Evolutionary conservation across 2,113 vertebrate genomes (phyloP).

Genomic region (Nesoenas mayeri): DNA sequence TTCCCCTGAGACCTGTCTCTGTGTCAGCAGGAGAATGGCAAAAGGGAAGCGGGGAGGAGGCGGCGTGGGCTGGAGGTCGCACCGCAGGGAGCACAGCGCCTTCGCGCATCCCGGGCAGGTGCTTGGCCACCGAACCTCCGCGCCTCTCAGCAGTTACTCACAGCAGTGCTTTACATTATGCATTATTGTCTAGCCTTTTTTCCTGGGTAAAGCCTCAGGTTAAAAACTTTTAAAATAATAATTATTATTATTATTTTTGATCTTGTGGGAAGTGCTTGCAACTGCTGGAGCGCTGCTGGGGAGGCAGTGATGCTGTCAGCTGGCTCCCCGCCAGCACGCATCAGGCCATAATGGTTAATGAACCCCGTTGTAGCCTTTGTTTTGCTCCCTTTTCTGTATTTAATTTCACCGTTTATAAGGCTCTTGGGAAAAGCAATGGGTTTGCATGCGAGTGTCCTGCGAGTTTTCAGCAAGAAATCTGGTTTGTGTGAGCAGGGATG

Average conservation of each 20-base stretch:
- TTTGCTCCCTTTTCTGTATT: neutral
- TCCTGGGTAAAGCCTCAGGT: neutral
- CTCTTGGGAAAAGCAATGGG: neutral
- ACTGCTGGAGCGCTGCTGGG: neutral
- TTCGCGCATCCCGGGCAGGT: neutral
- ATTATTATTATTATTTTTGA: neutral
- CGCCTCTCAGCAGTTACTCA: neutral
- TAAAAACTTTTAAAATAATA: neutral
- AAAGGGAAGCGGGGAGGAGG: neutral
- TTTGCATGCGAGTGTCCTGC: neutral
- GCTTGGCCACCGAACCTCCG: neutral
- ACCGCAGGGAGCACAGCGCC: rapidly evolving
- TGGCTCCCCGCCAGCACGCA: rapidly evolving
- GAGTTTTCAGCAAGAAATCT: neutral
- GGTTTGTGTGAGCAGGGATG: neutral
- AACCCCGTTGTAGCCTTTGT: neutral
- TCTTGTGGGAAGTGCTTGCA: neutral
- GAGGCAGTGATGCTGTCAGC: neutral
- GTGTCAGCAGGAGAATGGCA: neutral
- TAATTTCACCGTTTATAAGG: neutral
- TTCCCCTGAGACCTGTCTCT: neutral
- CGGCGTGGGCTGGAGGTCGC: neutral
- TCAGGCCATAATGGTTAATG: neutral
- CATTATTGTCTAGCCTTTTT: neutral
- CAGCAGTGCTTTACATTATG: neutral